These are phyloP conservation scores for Trachelus iudaicus DNA, from an alignment of 2,888 invertebrate species.

Conservation along the genomic window DNA sequence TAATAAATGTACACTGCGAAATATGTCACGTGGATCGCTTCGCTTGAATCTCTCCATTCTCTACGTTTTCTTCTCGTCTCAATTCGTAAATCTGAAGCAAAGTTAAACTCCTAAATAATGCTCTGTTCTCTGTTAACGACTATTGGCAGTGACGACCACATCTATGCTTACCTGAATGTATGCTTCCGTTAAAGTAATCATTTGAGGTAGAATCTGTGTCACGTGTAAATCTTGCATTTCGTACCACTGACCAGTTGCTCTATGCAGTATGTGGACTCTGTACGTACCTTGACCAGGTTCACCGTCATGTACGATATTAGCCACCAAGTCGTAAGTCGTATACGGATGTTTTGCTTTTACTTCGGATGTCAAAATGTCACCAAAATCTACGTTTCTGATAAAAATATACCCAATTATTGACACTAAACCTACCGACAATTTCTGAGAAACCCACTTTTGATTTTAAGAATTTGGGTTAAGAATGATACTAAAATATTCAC, in stretches of 20 bases:
- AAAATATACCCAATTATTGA: conserved; percentile 6
- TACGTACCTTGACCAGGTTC: conserved; percentile 95
- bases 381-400: conserved; percentile 94
- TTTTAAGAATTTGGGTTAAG: too few species aligned
- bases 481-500: background rate
- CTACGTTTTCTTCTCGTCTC: conserved; percentile 39
- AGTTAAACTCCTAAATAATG: background rate
- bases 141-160: background rate
- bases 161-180: conserved; percentile 84
- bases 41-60: conserved; percentile 37
- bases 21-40: conserved; percentile 6
- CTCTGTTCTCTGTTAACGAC: background rate
- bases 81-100: conserved; percentile 58
- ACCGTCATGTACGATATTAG: conserved; percentile 99
- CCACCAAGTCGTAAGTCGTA: conserved; percentile 96
- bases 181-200: conserved; percentile 99
- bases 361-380: conserved; percentile 91
- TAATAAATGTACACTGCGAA: background rate
- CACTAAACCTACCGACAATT: too few species aligned
- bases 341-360: conserved; percentile 79
- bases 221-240: conserved; percentile 94
- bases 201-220: conserved; percentile 97
- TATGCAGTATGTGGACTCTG: conserved; percentile 92
- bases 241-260: conserved; percentile 84
- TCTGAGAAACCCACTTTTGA: too few species aligned